phyloP scores from a whole-genome alignment of 2,113 vertebrate species.

The Isurus oxyrinchus region DNA sequence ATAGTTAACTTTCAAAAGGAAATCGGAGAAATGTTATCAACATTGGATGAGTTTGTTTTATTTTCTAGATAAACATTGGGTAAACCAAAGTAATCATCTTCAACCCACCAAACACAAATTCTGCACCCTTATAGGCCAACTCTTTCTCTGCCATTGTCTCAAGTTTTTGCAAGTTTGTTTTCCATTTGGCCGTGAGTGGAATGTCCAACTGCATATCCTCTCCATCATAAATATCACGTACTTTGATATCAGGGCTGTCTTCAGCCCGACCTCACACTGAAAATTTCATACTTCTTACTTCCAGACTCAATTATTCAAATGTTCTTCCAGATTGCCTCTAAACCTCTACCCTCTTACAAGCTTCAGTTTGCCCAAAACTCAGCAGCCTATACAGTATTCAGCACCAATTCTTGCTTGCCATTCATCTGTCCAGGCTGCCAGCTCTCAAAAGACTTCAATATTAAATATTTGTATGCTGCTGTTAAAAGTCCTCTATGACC shows the following conservation, averaged over 20 bases:
- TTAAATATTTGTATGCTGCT: neutral
- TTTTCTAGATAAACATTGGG: neutral
- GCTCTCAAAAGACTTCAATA: neutral
- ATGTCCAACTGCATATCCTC: neutral
- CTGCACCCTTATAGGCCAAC: neutral
- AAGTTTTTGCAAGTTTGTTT: neutral
- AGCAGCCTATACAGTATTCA: neutral
- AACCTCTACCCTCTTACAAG: neutral
- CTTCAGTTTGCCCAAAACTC: neutral
- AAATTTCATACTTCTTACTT: neutral
- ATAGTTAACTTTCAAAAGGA: neutral
- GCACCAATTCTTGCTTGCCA: neutral
- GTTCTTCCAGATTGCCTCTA: neutral
- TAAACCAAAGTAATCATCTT: neutral
- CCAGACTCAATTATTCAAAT: neutral
- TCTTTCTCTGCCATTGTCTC: no score
- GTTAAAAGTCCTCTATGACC: neutral
- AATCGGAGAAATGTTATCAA: neutral
- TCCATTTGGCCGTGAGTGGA: neutral
- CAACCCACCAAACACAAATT: neutral
- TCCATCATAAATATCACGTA: neutral
- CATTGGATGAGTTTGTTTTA: neutral
- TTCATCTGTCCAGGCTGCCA: neutral
- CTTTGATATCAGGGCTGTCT: neutral
- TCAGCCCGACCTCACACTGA: neutral